These are phyloP conservation scores for Lithophane leautieri DNA, from an alignment of 2,888 invertebrate genomes.

Conservation along the genomic window DNA sequence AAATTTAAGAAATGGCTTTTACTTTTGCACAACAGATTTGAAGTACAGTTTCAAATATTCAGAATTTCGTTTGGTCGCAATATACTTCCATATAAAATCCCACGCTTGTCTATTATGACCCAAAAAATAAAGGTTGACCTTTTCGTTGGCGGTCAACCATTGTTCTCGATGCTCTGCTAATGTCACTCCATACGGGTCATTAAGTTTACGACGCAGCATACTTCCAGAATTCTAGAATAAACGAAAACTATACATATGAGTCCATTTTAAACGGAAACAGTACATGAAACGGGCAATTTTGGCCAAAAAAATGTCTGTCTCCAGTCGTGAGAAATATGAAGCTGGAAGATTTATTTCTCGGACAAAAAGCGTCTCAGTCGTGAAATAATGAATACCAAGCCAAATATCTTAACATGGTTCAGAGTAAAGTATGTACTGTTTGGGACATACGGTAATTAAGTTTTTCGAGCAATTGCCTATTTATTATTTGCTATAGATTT, in stretches of 20 bases:
- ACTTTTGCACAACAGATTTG: neutral
- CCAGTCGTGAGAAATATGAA: constrained; percentile 69
- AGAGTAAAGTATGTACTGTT: constrained; percentile 34
- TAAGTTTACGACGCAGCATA: constrained; percentile 51
- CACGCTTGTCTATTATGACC: constrained; percentile 14
- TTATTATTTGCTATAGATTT: no score
- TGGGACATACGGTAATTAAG: constrained; percentile 32
- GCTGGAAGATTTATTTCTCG: constrained; percentile 62
- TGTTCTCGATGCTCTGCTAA: constrained; percentile 21
- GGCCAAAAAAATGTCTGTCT: constrained; percentile 67
- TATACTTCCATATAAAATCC: constrained; percentile 12
- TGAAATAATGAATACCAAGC: constrained; percentile 72
- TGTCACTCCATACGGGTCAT: constrained; percentile 46
- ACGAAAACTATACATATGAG: constrained; percentile 58
- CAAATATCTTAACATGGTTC: constrained; percentile 70
- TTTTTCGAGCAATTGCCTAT: neutral
- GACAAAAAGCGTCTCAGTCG: constrained; percentile 64
- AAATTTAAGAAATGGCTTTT: neutral
- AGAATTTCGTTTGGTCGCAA: neutral
- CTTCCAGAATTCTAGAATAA: constrained; percentile 38
- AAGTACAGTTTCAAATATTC: neutral
- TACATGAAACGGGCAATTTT: constrained; percentile 64
- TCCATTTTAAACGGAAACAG: constrained; percentile 68
- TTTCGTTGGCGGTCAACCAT: constrained; percentile 27
- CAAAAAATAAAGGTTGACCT: constrained; percentile 40